phyloP scores from a whole-genome alignment of 2,888 invertebrate genomes.

The Patella pellucida region DNA sequence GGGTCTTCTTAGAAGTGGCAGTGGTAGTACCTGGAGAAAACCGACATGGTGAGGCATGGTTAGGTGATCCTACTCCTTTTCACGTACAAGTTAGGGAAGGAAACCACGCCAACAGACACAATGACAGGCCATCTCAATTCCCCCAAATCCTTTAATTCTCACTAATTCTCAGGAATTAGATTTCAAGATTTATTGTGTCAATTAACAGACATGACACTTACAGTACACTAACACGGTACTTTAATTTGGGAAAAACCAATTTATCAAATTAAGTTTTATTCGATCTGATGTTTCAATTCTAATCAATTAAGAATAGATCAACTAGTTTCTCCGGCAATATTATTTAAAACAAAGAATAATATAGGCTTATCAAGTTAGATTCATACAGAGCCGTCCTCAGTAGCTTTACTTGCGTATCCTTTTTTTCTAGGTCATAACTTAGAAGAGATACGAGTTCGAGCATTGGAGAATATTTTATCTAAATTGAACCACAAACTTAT shows the following conservation, averaged over 20 bases:
- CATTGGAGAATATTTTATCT: conserved; percentile 65
- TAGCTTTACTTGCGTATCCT: not conserved
- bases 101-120: no score
- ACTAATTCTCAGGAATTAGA: no score
- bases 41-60: no score
- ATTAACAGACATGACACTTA: not conserved
- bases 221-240: not conserved
- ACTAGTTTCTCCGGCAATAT: not conserved
- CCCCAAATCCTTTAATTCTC: no score
- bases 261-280: conserved; percentile 2
- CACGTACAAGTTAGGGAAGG: no score
- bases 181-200: no score
- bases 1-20: no score
- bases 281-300: not conserved
- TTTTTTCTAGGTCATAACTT: conserved; percentile 62
- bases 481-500: conserved; percentile 68
- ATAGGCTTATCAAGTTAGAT: not conserved
- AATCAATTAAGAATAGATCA: no score
- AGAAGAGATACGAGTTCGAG: conserved; percentile 68
- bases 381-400: no score
- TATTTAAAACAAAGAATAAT: not conserved
- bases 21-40: no score
- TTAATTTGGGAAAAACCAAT: not conserved
- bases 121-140: no score
- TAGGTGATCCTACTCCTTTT: no score